Base-by-base conservation (phyloP, 2,113 vertebrate genomes). In the Mobula hypostoma region DNA sequence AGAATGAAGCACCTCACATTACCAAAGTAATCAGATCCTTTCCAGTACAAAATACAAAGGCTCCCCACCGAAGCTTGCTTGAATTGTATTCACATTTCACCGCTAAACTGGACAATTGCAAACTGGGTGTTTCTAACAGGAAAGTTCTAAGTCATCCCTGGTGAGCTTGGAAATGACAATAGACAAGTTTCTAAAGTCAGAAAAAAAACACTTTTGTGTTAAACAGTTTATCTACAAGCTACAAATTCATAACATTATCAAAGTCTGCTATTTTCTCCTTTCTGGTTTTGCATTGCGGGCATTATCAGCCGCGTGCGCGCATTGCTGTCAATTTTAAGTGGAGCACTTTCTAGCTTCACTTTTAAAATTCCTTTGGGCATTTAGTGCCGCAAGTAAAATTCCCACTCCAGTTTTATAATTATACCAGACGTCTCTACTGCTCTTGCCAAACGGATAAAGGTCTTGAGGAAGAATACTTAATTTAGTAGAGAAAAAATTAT, bases 281-380 rank as follows among this genome's bases (percentile, higher is more conserved):
- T n/a, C 29, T 27, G 27, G n/a, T 56, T 56, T 74, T 40, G 40
- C 70, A 56, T 24, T 93, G 91, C n/a, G 32, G 91, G 56, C 40
- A 93, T 40, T 11, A 74, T 74, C 36, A 0, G 19, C 32, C n/a
- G 12, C 36, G 36, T 48, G 8, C 11, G 11, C 70, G 68, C 91
- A 93, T 15, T 56, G 91, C 36, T 74, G 91, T 76, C 91, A 76
- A 93, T 56, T 24, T 36, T 93, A 93, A 24, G 15, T 27, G 68
- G 40, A 93, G 63, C 9, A 68, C 91, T 93, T 93, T 93, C 91
- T 56, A 56, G 40, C 68, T 27, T 92, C 21, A 74, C 40, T 93
- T 93, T 76, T 36, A 93, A 93, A 93, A 93, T 76, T 76, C 91
- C 91, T 76, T 74, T 74, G 91, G 91, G 70, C 70, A 21, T 93